Evolutionary conservation across 2,113 vertebrate species (phyloP).

Genomic region (Trogon surrucura): DNA sequence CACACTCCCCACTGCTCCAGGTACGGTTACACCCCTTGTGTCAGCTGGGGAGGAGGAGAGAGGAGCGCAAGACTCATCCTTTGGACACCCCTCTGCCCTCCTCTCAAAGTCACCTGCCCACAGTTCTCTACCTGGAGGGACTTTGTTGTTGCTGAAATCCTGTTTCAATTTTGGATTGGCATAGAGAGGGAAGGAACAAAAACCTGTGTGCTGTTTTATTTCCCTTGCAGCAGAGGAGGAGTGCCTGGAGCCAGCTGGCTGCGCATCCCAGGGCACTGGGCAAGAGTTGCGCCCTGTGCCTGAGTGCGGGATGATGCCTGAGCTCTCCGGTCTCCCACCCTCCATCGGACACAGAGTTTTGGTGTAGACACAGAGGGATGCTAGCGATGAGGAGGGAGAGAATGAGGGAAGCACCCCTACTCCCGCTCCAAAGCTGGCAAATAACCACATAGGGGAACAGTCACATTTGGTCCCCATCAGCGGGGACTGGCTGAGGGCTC

Average conservation of each 20-base stretch:
- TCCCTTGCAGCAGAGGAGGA: not conserved
- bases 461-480: not conserved
- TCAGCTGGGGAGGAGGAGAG: not conserved
- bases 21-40: not conserved
- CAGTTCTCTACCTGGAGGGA: not conserved
- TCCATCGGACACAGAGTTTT: fast-evolving
- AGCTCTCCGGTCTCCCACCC: not conserved
- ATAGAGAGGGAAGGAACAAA: not conserved
- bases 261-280: not conserved
- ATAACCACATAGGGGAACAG: not conserved
- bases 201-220: not conserved
- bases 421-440: fast-evolving
- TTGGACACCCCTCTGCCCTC: not conserved
- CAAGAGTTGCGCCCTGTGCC: not conserved
- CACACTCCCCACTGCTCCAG: not conserved
- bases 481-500: fast-evolving
- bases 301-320: not conserved
- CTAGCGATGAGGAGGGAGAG: not conserved
- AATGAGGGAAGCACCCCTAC: not conserved
- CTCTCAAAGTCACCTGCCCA: not conserved
- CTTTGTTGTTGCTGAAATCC: not conserved
- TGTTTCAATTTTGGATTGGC: not conserved
- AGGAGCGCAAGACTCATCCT: not conserved
- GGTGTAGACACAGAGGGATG: fast-evolving
- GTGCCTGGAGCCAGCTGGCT: not conserved